phyloP scores from a whole-genome alignment of 1,140 invertebrate genomes.

The Phymastichus coffea region DNA sequence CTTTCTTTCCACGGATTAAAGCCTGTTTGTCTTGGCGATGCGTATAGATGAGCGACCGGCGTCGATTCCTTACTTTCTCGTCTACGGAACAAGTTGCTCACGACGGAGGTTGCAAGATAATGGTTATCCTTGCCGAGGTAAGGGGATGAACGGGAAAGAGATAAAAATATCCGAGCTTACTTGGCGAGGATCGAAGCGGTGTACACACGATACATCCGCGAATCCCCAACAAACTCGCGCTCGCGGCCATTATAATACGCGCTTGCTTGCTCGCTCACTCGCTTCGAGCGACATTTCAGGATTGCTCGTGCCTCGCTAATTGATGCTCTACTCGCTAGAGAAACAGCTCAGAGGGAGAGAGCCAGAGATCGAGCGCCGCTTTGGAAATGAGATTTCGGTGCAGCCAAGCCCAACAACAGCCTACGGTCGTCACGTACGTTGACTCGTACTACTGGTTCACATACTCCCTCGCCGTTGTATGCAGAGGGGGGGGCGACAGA shows the following conservation, averaged over 20 bases:
- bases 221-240: too few relatives aligned
- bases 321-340: too few relatives aligned
- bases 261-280: not conserved
- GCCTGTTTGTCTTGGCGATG: constrained; percentile 24
- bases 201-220: too few relatives aligned
- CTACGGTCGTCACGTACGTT: constrained; percentile 32
- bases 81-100: not conserved
- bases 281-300: not conserved
- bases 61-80: constrained; percentile 17
- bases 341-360: too few relatives aligned
- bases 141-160: too few relatives aligned
- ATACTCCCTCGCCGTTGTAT: not conserved
- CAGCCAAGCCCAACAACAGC: constrained; percentile 23
- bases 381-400: not conserved
- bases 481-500: too few relatives aligned
- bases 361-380: not conserved
- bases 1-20: constrained; percentile 18
- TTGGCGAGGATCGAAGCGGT: not conserved
- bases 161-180: not conserved
- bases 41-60: constrained; percentile 9
- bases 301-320: too few relatives aligned
- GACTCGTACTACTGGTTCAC: not conserved
- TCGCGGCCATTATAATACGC: too few relatives aligned
- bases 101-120: not conserved
- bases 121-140: constrained; percentile 14